These are phyloP conservation scores for Cynodonichthys magdalenae DNA, from an alignment of 2,797 vertebrate genomes.

Conservation along the genomic window DNA sequence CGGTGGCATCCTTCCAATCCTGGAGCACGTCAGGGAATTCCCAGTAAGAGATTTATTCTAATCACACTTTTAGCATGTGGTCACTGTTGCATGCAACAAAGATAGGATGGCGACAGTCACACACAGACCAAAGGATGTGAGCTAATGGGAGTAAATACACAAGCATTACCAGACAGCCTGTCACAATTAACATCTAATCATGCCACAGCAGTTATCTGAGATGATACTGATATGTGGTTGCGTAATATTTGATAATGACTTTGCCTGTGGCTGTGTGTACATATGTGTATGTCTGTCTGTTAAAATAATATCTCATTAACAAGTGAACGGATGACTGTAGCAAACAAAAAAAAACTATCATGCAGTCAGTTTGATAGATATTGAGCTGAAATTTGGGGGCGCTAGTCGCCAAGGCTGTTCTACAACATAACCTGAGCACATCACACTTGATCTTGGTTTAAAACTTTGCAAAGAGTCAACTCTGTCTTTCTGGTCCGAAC, in stretches of 20 bases:
- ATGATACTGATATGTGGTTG: not conserved
- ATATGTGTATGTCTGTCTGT: no score
- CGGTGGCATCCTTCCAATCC: constrained; percentile 38
- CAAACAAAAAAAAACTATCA: no score
- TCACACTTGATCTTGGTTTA: no score
- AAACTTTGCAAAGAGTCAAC: no score
- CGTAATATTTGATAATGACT: not conserved
- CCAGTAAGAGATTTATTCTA: constrained; percentile 27
- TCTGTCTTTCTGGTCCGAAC: no score
- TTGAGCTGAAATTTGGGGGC: no score
- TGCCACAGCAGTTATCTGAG: not conserved
- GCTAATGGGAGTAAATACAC: not conserved
- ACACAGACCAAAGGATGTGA: constrained; percentile 4
- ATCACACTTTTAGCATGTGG: constrained; percentile 14
- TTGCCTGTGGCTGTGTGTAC: no score
- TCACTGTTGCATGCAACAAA: constrained; percentile 33
- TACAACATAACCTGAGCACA: no score
- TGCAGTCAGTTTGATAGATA: no score
- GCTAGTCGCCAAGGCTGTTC: no score
- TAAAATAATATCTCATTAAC: no score
- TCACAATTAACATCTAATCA: not conserved
- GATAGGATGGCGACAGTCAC: constrained; percentile 15
- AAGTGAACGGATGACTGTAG: no score
- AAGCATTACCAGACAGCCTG: not conserved
- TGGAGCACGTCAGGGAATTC: constrained; percentile 36